Conservation (phyloP, 2,113 vertebrate species). For the Lepus europaeus region DNA sequence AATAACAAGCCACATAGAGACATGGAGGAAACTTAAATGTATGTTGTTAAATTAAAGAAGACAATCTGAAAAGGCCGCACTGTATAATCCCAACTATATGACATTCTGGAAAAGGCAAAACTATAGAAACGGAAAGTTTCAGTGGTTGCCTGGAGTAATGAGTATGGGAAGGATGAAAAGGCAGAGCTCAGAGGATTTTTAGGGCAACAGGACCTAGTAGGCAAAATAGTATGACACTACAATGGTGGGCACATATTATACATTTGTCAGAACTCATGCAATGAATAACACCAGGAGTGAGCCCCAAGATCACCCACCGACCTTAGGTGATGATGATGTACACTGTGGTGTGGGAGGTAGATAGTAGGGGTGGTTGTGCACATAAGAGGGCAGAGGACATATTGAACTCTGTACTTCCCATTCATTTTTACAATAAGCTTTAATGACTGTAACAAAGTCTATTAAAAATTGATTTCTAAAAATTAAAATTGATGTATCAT, state of each 20-base stretch:
- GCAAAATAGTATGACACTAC: background rate
- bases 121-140: background rate
- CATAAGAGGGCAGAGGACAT: background rate
- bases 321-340: background rate
- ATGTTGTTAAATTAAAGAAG: too few species aligned
- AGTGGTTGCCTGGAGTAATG: background rate
- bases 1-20: background rate
- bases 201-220: background rate
- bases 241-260: background rate
- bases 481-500: background rate
- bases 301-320: background rate
- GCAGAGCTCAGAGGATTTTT: background rate
- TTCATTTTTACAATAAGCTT: background rate
- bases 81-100: too few species aligned
- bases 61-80: too few species aligned
- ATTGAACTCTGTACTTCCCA: background rate
- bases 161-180: background rate
- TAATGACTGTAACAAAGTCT: background rate
- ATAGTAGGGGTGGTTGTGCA: background rate
- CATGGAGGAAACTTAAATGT: too few species aligned
- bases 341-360: background rate
- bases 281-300: background rate
- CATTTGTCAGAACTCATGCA: background rate
- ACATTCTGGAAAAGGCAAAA: background rate
- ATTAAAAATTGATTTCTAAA: background rate